These are phyloP conservation scores for Trissolcus brochymenae DNA, from an alignment of 2,888 invertebrate genomes.

Conservation along the genomic window DNA sequence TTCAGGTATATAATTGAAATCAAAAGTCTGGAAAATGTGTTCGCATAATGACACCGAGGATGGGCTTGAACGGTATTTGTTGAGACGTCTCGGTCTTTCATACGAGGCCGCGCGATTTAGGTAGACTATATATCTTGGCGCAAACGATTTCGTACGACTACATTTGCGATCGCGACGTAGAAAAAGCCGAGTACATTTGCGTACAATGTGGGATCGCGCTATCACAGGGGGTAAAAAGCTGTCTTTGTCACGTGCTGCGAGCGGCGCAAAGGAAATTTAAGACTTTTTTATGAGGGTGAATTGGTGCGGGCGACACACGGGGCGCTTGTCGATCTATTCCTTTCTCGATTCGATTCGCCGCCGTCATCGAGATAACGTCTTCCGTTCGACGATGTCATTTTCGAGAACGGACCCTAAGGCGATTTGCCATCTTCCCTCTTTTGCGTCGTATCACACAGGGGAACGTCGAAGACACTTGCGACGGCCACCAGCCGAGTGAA, in stretches of 20 bases:
- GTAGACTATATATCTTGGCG: too few relatives aligned
- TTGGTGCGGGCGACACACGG: conserved; percentile 38
- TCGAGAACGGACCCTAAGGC: conserved; percentile 71
- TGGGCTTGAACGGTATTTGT: conserved; percentile 18
- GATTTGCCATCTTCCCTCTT: conserved; percentile 57
- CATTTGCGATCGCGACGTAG: conserved; percentile 20
- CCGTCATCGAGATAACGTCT: conserved; percentile 52
- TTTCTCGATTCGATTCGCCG: conserved; percentile 61
- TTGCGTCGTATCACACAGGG: conserved; percentile 29
- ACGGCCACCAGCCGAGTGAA: conserved; percentile 56
- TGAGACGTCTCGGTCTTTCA: conserved; percentile 32
- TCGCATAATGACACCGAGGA: too few relatives aligned
- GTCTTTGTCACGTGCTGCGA: conserved; percentile 55
- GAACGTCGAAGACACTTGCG: conserved; percentile 56
- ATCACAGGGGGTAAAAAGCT: conserved; percentile 33
- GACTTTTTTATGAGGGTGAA: conserved; percentile 52
- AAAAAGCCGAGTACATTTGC: conserved; percentile 34
- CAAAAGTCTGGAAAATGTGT: too few relatives aligned
- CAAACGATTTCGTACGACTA: conserved; percentile 15
- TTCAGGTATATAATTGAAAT: too few relatives aligned
- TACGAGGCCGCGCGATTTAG: conserved; percentile 5
- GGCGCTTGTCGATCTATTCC: conserved; percentile 56
- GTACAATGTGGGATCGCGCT: conserved; percentile 26
- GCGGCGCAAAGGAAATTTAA: conserved; percentile 45
- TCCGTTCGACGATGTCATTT: conserved; percentile 66